Conservation (phyloP, 2,797 vertebrate species). For the Artibeus jamaicensis region DNA sequence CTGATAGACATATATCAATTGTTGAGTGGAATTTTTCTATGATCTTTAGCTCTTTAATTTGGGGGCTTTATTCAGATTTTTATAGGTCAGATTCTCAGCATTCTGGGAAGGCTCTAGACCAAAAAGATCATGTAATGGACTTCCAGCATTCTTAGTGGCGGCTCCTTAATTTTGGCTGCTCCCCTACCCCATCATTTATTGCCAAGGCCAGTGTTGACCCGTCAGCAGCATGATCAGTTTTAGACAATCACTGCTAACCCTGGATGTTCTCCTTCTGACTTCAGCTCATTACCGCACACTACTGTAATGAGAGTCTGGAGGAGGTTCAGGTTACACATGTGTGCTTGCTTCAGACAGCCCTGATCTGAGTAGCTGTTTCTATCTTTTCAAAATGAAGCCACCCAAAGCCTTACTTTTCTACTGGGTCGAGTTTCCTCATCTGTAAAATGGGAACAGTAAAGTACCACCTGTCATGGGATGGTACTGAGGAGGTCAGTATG, state of each 20-base stretch:
- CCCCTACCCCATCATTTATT: accelerated
- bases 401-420: not conserved
- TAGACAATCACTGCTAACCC: not conserved
- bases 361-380: not conserved
- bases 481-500: not conserved
- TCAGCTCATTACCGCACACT: not conserved
- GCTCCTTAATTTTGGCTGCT: not conserved
- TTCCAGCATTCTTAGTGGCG: not conserved
- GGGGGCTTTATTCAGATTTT: not conserved
- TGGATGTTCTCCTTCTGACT: not conserved
- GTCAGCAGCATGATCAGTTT: not conserved
- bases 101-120: not conserved
- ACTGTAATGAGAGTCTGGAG: not conserved
- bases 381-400: not conserved
- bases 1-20: not conserved
- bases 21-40: not conserved
- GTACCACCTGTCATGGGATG: accelerated
- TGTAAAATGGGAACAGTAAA: not conserved
- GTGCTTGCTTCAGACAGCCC: not conserved
- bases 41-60: not conserved
- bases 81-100: not conserved
- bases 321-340: not conserved
- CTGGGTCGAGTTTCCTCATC: not conserved
- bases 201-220: not conserved
- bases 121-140: not conserved